A percentile compares a stretch with the other conserved stretches of the same genome.
Evolutionary conservation across 1,140 invertebrate species (phyloP).

Genomic region (Rhizoglyphus robini): DNA sequence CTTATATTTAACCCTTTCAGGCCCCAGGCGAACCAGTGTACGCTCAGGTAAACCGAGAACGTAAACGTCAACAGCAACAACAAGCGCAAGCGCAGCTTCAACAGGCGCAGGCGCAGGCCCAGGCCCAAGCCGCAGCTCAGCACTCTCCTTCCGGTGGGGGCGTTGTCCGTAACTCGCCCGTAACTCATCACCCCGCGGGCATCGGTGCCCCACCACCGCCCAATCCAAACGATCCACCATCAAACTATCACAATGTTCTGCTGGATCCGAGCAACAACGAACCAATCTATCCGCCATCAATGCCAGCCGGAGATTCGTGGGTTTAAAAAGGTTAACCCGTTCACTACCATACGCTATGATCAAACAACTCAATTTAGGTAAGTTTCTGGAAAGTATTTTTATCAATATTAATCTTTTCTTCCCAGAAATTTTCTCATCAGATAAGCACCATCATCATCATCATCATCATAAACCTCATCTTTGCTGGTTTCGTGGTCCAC

Average conservation of each 20-base stretch:
- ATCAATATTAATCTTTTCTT: too few species aligned
- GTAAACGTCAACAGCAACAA: slow-evolving; percentile 46
- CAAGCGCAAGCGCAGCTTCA: not conserved
- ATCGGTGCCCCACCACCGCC: not conserved
- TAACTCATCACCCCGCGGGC: slow-evolving; percentile 19
- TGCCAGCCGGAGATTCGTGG: slow-evolving; percentile 29
- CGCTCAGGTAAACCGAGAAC: slow-evolving; percentile 63
- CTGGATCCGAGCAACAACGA: slow-evolving; percentile 20
- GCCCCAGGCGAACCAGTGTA: slow-evolving; percentile 53
- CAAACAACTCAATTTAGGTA: too few species aligned
- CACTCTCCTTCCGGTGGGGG: slow-evolving; percentile 25
- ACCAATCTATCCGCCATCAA: slow-evolving; percentile 23
- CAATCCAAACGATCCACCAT: not conserved
- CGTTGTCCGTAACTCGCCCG: slow-evolving; percentile 11
- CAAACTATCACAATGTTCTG: slow-evolving; percentile 26
- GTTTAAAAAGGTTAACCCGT: too few species aligned
- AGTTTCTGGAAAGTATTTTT: too few species aligned
- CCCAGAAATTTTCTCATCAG: too few species aligned
- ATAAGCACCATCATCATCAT: too few species aligned
- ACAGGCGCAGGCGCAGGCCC: not conserved
- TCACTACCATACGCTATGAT: too few species aligned
- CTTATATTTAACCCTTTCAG: slow-evolving; percentile 20
- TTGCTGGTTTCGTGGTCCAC: too few species aligned
- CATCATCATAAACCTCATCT: too few species aligned
- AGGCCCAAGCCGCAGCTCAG: not conserved